A percentile compares a stretch with the other conserved stretches of the same genome.
Evolutionary conservation across 2,888 invertebrate species (phyloP).

Genomic region (Artemia sinica): DNA sequence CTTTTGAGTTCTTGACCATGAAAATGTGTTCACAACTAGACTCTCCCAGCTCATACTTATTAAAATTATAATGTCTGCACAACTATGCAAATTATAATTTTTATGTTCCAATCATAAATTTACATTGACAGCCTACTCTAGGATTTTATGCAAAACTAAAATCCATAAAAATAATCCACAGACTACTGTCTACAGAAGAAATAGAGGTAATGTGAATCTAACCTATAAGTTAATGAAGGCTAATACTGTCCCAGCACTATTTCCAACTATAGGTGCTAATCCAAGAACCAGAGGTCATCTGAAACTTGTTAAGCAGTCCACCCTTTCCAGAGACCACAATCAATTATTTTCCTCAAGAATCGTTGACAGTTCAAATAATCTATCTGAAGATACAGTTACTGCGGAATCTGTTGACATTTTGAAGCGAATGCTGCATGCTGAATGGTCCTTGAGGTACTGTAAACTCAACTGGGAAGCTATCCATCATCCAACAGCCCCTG

Average conservation of each 20-base stretch:
- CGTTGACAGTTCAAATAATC: not conserved
- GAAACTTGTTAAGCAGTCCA: not conserved
- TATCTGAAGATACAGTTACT: not conserved
- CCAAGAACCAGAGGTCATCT: not conserved
- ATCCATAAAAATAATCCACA: too few species aligned
- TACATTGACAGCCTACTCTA: too few species aligned
- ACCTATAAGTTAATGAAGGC: slow-evolving; percentile 2
- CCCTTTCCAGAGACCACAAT: not conserved
- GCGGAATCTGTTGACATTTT: not conserved
- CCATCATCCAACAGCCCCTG: too few species aligned
- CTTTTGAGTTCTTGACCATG: too few species aligned
- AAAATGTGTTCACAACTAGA: too few species aligned
- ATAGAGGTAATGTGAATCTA: not conserved
- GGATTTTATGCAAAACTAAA: too few species aligned
- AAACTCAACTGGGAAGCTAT: not conserved
- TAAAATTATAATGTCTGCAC: too few species aligned
- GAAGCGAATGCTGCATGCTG: not conserved
- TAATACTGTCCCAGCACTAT: not conserved
- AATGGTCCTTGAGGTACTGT: not conserved
- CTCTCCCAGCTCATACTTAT: too few species aligned
- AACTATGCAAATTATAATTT: too few species aligned
- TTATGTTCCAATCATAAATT: too few species aligned
- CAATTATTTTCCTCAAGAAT: not conserved
- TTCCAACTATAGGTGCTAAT: not conserved
- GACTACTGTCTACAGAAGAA: slow-evolving; percentile 1